Base-by-base conservation (phyloP, 2,113 vertebrate species). In the Turnix velox region DNA sequence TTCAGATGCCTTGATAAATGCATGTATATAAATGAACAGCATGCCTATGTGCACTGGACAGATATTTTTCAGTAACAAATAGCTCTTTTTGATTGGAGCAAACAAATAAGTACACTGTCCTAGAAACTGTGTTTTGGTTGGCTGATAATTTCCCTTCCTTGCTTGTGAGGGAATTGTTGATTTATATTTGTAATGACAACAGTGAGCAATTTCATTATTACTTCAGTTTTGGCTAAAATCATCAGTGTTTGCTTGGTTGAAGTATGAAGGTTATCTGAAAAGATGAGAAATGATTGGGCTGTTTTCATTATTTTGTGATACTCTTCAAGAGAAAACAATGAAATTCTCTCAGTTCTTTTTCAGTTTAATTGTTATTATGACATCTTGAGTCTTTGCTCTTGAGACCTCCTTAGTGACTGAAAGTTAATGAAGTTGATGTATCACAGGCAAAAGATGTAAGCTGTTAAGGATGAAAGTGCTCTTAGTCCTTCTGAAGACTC, bases 391-490 rank as follows among this genome's bases (percentile, higher is more conserved):
- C 55, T 85, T 87, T 96, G 57, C 76, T 93, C 83, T 84, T 84
- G 72, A 94, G 76, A 84, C 65, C 52, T 92, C 92, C 92, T 83
- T 68, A 31, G 48, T 93, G 90, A 68, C 57, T 63, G 61, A 49
- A 79, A 87, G 52, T 86, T 93, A 93, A 93, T 86, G 68, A 95
- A 93, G 87, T 94, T 84, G 59, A 73, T 87, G 45, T 74, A 55
- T 71, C 68, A 77, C 72, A 90, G 74, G 42, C 71, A 83, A 79
- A 79, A 93, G 83, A 84, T 74, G 48, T 73, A 62, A 90, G 67
- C 87, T 85, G 63, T 68, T 81, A 67, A 74, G 59, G 43, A 85
- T 33, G 37, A 90, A 58, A 83, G 51, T 76, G 33, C 51, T 90
- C 74, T 83, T 80, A 69, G 54, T 93, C 42, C 61, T 95, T 87